Evolutionary conservation across 53 echinoderm and acorn worm genomes (phyloP), one percentile per base, ranked within the genome.

Genomic region (Glandiceps talaboti): DNA sequence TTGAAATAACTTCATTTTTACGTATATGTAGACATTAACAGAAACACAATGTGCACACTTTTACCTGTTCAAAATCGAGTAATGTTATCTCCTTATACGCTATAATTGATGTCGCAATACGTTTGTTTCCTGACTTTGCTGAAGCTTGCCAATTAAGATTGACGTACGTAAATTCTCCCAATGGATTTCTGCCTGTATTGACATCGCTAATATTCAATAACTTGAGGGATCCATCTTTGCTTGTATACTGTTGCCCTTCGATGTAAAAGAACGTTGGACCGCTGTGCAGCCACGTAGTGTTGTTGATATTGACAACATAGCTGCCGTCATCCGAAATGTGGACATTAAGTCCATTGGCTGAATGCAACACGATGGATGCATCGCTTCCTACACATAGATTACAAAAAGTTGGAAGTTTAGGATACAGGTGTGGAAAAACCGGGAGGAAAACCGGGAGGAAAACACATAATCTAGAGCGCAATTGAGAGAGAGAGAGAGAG

Each of bases 31-130:
- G 12, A 73, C 72, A 14, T 33, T 26, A 25, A 64, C 27, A 28
- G 1, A 28, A 30, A 1, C 25, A 31, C 77, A n/a, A n/a, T n/a
- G n/a, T n/a, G n/a, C n/a, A n/a, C n/a, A n/a, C n/a, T n/a, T n/a
- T 77, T 26, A 83, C 83, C 45, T 83, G 83, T 33, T 76, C 33
- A 45, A 76, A 83, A 27, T 76, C 83, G 6, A 83, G 14, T 1
- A 45, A 30, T 45, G 77, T 27, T 0, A 28, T 26, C 0, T 83
- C 77, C 14, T 29, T 28, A 29, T 83, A 83, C 25, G 76, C 76
- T 33, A 76, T 76, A 45, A 83, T 45, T 26, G 76, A 76, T 33
- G 83, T 83, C 29, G 30, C 27, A 26, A 83, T 77, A 25, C 29
- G 29, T 14, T 76, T 76, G 27, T 83, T 1, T 27, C 29, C 33